Evolutionary conservation across 2,888 invertebrate genomes (phyloP).

Genomic region (Pseudococcus longispinus): DNA sequence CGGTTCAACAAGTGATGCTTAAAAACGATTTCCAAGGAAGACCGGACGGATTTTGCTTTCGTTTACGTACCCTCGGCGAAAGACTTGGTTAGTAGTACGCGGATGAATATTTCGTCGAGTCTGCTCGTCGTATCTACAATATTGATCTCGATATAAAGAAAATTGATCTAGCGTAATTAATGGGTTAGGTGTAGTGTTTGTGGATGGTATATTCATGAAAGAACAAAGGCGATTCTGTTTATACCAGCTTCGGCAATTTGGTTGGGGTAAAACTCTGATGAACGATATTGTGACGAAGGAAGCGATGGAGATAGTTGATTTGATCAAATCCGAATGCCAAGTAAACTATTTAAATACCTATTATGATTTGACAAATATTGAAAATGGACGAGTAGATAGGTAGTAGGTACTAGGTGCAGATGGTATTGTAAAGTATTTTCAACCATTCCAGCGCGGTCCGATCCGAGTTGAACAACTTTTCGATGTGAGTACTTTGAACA

Average conservation of each 20-base stretch:
- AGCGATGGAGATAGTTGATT: slow-evolving; percentile 64
- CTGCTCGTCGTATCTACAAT: too few species aligned
- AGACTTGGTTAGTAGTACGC: slow-evolving; percentile 67
- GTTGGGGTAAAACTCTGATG: slow-evolving; percentile 71
- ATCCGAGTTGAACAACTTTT: slow-evolving; percentile 67
- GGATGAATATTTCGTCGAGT: not conserved
- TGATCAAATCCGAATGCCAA: slow-evolving; percentile 43
- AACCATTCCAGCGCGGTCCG: slow-evolving; percentile 59
- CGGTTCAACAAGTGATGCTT: slow-evolving; percentile 70
- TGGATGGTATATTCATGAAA: slow-evolving; percentile 73
- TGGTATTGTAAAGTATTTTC: not conserved
- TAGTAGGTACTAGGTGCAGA: not conserved
- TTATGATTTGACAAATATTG: not conserved
- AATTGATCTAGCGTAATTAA: too few species aligned
- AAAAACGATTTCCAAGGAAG: slow-evolving; percentile 74
- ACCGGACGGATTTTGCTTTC: slow-evolving; percentile 75
- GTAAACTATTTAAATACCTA: not conserved
- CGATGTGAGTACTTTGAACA: slow-evolving; percentile 72
- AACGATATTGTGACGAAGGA: slow-evolving; percentile 69
- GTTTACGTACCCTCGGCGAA: slow-evolving; percentile 72
- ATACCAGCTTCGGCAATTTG: slow-evolving; percentile 71
- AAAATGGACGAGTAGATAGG: not conserved
- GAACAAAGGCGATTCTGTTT: slow-evolving; percentile 73
- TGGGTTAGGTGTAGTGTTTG: slow-evolving; percentile 69
- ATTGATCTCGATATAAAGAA: too few species aligned